Base-by-base conservation (phyloP, 2,113 vertebrate species). In the Cololabis saira region DNA sequence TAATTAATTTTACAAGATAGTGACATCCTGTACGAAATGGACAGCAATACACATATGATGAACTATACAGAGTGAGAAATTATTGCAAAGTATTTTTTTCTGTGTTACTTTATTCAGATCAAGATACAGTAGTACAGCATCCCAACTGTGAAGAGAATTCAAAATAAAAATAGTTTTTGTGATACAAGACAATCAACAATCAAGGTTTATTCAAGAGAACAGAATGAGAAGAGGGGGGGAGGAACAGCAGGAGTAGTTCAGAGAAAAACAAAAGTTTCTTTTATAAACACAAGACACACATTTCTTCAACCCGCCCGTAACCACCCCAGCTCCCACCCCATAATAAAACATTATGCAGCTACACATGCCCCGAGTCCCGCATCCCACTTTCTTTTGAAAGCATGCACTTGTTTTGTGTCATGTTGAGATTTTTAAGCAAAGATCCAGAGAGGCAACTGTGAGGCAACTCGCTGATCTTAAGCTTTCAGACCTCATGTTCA, bases 101-200 rank as follows among this genome's bases (percentile, higher is more conserved):
- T 5, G 69, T 81, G 80, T 87, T 83, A 89, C 72, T 93, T 92
- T 92, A 93, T 92, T 92, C 73, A 84, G 82, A 86, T 89, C 61
- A 87, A 87, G 76, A 78, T 79, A 89, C 82, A 89, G 91, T 89
- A 90, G 89, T 87, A 91, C 87, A 92, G 80, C 69, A 67, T 87
- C 79, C 69, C 74, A 85, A 87, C 27, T 81, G 74, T 74, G 67
- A 64, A 83, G 71, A 69, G 56, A 80, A 66, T 64, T 81, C 48
- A 87, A 87, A 89, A 74, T 69, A 86, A 89, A 92, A 89, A 77
- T 67, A 74, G 69, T 80, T 62, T 82, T 80, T 30, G 64, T 81
- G 73, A 84, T 82, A 84, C 73, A 78, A 67, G 67, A 89, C 84
- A 90, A 85, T 79, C 63, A 81, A 90, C 77, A 84, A 87, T 87